Evolutionary conservation across 2,888 invertebrate genomes (phyloP).

Genomic region (Noctua janthina): DNA sequence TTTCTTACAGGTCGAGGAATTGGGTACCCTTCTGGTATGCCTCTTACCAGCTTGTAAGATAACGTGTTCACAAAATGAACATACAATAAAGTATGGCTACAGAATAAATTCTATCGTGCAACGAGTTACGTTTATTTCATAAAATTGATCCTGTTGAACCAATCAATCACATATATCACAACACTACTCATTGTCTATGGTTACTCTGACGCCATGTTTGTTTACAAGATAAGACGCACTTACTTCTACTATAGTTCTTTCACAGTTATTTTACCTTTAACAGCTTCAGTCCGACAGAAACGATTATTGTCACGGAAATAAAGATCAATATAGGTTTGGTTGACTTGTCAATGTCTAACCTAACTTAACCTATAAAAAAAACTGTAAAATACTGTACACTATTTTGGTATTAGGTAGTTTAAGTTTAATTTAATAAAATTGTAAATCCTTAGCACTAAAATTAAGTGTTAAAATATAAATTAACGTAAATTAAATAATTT

Average conservation of each 20-base stretch:
- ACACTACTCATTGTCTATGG: slow-evolving; percentile 59
- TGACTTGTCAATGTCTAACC: neutral
- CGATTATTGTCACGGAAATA: neutral
- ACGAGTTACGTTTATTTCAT: slow-evolving; percentile 41
- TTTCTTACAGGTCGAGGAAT: neutral
- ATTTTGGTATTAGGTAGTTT: neutral
- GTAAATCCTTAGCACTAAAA: neutral
- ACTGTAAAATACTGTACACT: neutral
- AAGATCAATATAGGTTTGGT: neutral
- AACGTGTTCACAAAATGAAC: too few species aligned
- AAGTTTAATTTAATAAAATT: slow-evolving; percentile 1
- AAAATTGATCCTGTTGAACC: slow-evolving; percentile 49
- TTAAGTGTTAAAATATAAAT: slow-evolving; percentile 1
- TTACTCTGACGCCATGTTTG: slow-evolving; percentile 53
- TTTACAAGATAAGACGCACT: slow-evolving; percentile 51
- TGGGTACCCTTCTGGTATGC: neutral
- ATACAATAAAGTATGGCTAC: neutral
- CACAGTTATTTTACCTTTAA: neutral
- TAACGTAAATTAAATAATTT: slow-evolving; percentile 1
- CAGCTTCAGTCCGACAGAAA: neutral
- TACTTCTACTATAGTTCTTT: slow-evolving; percentile 4
- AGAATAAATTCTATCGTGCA: slow-evolving; percentile 11
- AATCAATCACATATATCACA: slow-evolving; percentile 57
- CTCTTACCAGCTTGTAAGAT: neutral
- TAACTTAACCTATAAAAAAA: too few species aligned